Evolutionary conservation across 2,113 vertebrate genomes (phyloP).

Genomic region (Rallus limicola): DNA sequence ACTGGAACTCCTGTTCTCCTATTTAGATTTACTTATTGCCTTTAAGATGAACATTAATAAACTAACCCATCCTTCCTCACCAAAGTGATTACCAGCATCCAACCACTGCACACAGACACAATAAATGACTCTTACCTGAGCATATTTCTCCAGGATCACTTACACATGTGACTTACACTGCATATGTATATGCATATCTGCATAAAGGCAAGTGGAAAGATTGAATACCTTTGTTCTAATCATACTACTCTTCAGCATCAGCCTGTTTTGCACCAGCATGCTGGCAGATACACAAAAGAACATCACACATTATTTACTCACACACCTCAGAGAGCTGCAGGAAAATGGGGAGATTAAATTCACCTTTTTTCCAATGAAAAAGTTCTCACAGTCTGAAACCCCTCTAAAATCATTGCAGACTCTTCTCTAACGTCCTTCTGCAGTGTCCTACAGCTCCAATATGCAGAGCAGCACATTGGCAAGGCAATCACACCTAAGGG

Average conservation of each 20-base stretch:
- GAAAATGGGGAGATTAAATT: neutral
- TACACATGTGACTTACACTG: neutral
- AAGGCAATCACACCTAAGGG: neutral
- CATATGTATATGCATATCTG: too few relatives aligned
- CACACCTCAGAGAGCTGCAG: neutral
- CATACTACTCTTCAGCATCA: neutral
- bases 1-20: neutral
- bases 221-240: neutral
- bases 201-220: neutral
- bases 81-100: neutral
- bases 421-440: neutral
- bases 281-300: neutral
- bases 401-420: neutral
- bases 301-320: neutral
- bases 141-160: neutral
- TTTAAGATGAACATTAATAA: neutral
- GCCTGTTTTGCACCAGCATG: neutral
- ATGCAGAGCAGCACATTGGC: neutral
- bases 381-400: neutral
- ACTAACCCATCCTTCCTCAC: neutral
- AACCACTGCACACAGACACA: neutral
- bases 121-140: neutral
- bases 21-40: neutral
- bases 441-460: neutral
- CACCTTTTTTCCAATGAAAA: neutral